Percentiles rank a stretch among this genome's conserved stretches.
These are phyloP conservation scores for Hylyphantes graminicola DNA, from an alignment of 1,140 invertebrate genomes.

Conservation along the genomic window DNA sequence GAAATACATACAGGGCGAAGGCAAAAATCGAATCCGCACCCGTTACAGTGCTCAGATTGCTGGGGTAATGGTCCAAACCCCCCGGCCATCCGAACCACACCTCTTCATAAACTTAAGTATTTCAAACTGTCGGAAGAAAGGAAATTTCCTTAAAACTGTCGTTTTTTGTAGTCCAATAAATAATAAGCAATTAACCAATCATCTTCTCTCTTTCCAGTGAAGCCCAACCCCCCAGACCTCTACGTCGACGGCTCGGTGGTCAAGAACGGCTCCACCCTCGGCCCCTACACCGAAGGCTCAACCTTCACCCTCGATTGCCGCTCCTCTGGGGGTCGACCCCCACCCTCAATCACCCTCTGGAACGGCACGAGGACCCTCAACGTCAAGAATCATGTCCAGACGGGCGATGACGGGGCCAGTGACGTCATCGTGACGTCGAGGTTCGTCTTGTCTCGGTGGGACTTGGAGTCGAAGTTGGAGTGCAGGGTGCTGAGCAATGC, in stretches of 20 bases:
- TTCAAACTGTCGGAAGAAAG: too few species aligned
- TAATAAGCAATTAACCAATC: too few species aligned
- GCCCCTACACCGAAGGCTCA: constrained; percentile 63
- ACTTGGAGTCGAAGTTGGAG: constrained; percentile 81
- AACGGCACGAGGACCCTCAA: constrained; percentile 62
- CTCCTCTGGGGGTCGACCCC: constrained; percentile 63
- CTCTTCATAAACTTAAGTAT: too few species aligned
- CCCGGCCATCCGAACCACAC: too few species aligned
- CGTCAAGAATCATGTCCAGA: constrained; percentile 53
- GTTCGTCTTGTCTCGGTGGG: constrained; percentile 72
- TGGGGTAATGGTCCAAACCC: too few species aligned
- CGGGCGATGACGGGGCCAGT: constrained; percentile 31
- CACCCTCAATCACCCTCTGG: constrained; percentile 61
- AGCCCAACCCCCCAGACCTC: constrained; percentile 60
- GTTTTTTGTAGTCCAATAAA: too few species aligned
- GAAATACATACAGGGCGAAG: too few species aligned
- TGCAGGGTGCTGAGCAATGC: constrained; percentile 70
- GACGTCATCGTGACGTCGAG: constrained; percentile 61
- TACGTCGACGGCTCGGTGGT: constrained; percentile 54
- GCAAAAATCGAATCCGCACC: too few species aligned
- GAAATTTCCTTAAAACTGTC: too few species aligned
- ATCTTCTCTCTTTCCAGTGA: constrained; percentile 56
- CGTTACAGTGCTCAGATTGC: too few species aligned
- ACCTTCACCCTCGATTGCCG: constrained; percentile 63
- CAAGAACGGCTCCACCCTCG: constrained; percentile 50